Base-by-base conservation (phyloP, 2,888 invertebrate species). In the Ochropleura leucogaster region DNA sequence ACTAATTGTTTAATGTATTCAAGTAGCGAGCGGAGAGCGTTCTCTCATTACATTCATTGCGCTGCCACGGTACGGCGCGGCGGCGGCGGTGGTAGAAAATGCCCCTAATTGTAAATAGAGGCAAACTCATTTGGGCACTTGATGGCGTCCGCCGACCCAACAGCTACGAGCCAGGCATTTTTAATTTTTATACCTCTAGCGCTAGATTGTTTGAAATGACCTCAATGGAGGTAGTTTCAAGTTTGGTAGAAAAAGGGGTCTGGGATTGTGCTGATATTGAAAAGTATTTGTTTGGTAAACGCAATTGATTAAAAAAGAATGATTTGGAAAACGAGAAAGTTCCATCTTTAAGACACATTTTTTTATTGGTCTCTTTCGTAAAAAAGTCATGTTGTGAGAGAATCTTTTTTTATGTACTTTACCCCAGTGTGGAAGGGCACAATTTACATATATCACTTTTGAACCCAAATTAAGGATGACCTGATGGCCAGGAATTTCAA, bases 91-190 rank as follows among this genome's bases (percentile, higher is more conserved):
- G 76, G 84, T 82, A 74, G 86, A 84, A 83, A 85, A 76, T 78
- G 76, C 83, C 86, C 87, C 84, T 93, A 92, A 93, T 93, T 92
- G 92, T 92, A 92, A 93, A 93, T 90, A 90, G 85, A 88, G 90
- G 90, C 89, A 90, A 93, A 92, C 92, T 93, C 93, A 92, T 93
- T 93, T 92, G 91, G 89, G 84, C 91, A 91, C 91, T 92, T 90
- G 92, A 91, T 90, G 91, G 87, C 83, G 79, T 85, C 83, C 86
- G 87, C 74, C 85, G 68, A 76, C 87, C 82, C 79, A 80, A 75
- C 66, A 73, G 74, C 68, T 86, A 90, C 91, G 92, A 87, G 86
- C 67, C 72, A 63, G 83, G 92, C 93, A 93, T 93, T 92, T 93
- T 92, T 92, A 92, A 93, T 93, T 92, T 91, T 91, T 89, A 87